Conservation (phyloP, 1,140 invertebrate species). For the Cotesia typhae region DNA sequence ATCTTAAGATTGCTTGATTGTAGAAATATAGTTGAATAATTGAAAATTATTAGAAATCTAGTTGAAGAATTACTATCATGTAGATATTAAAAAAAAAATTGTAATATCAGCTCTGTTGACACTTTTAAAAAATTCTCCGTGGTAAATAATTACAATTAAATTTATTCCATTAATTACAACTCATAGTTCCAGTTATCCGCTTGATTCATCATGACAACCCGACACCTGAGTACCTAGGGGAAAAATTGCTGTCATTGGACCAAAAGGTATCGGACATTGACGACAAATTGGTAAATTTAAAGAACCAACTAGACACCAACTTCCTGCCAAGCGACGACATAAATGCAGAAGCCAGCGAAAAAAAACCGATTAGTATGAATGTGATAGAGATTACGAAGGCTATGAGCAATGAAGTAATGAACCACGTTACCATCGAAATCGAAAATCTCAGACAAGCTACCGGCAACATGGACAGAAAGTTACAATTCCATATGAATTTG, state of each 20-base stretch:
- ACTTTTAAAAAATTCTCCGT: not conserved
- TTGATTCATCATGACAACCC: constrained; percentile 54
- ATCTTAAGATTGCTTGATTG: too few species aligned
- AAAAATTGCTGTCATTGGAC: constrained; percentile 73
- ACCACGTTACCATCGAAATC: constrained; percentile 78
- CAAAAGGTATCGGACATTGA: constrained; percentile 85
- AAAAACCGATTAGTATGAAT: constrained; percentile 82
- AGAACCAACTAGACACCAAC: constrained; percentile 83
- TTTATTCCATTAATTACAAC: constrained; percentile 6
- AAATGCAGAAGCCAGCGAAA: constrained; percentile 84
- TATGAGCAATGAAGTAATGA: constrained; percentile 78
- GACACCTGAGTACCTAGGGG: constrained; percentile 53
- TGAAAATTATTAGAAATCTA: too few species aligned
- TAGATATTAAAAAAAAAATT: too few species aligned
- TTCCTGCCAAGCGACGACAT: constrained; percentile 81
- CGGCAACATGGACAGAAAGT: constrained; percentile 80
- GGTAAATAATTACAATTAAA: constrained; percentile 12
- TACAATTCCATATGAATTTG: constrained; percentile 85
- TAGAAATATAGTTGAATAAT: too few species aligned
- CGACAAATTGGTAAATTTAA: constrained; percentile 77
- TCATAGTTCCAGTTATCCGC: constrained; percentile 53
- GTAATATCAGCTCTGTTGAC: too few species aligned
- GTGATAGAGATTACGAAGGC: constrained; percentile 81
- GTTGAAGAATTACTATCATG: too few species aligned
- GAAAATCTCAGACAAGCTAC: constrained; percentile 78